Evolutionary conservation across 1,140 invertebrate species (phyloP).

Genomic region (Apis laboriosa): DNA sequence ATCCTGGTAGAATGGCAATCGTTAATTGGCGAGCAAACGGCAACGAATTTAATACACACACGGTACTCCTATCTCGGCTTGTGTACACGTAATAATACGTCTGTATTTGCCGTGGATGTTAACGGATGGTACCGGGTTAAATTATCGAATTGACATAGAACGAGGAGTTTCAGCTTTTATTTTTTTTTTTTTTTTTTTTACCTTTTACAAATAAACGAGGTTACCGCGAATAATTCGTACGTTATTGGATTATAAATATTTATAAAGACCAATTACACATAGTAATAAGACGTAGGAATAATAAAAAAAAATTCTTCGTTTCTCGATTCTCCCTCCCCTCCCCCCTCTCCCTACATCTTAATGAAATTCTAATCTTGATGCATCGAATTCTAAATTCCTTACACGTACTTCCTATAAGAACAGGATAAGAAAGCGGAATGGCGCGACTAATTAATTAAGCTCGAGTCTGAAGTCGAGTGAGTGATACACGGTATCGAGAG

Average conservation of each 20-base stretch:
- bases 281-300: too few relatives aligned
- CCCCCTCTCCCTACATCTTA: too few relatives aligned
- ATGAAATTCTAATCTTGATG: background rate
- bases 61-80: slow-evolving; percentile 26
- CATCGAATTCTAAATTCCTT: background rate
- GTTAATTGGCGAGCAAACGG: slow-evolving; percentile 60
- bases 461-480: background rate
- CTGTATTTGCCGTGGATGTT: slow-evolving; percentile 40
- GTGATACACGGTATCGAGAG: slow-evolving; percentile 33
- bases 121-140: slow-evolving; percentile 15
- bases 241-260: too few relatives aligned
- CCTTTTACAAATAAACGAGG: background rate
- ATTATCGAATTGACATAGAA: slow-evolving; percentile 22
- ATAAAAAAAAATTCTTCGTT: too few relatives aligned
- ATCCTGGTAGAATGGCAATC: slow-evolving; percentile 42
- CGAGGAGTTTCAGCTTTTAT: background rate
- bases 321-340: too few relatives aligned
- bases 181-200: background rate
- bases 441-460: slow-evolving; percentile 22
- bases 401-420: too few relatives aligned
- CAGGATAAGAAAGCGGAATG: background rate
- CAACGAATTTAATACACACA: slow-evolving; percentile 56
- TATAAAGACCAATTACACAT: too few relatives aligned
- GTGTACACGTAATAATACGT: slow-evolving; percentile 42
- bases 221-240: too few relatives aligned